phyloP scores from a whole-genome alignment of 2,888 invertebrate genomes.

The Himalopsyche japonica region DNA sequence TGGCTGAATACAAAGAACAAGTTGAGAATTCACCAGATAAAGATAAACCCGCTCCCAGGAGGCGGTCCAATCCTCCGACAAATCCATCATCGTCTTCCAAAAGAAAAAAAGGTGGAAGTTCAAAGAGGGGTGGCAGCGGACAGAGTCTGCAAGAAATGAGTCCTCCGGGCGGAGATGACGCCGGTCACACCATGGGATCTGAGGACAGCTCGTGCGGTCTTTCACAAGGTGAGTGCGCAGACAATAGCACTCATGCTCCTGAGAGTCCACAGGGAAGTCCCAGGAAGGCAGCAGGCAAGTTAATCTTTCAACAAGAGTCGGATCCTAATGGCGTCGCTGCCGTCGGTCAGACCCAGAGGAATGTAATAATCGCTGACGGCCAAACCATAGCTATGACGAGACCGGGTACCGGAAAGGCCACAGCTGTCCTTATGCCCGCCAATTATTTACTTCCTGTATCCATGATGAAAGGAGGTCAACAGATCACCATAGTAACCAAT shows the following conservation, averaged over 20 bases:
- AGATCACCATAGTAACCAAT: conserved; percentile 73
- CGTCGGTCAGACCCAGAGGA: conserved; percentile 50
- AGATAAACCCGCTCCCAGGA: conserved; percentile 78
- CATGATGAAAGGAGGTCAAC: conserved; percentile 72
- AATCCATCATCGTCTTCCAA: conserved; percentile 71
- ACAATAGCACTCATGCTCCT: conserved; percentile 48
- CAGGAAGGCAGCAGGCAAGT: conserved; percentile 53
- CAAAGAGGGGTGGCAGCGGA: conserved; percentile 58
- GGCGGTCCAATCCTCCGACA: conserved; percentile 74
- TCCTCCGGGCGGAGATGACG: conserved; percentile 65
- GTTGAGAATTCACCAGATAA: conserved; percentile 80
- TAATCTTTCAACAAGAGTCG: conserved; percentile 57
- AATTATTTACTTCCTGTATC: conserved; percentile 74
- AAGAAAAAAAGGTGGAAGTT: conserved; percentile 67
- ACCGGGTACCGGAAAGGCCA: conserved; percentile 65
- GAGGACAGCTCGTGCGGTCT: conserved; percentile 77
- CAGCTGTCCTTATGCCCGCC: conserved; percentile 71
- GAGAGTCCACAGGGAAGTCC: conserved; percentile 64
- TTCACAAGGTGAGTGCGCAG: conserved; percentile 59
- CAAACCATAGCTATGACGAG: conserved; percentile 67
- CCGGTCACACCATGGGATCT: conserved; percentile 71
- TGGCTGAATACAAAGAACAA: conserved; percentile 80
- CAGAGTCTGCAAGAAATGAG: conserved; percentile 57
- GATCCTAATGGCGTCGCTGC: conserved; percentile 45
- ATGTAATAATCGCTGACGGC: conserved; percentile 65